Conservation (phyloP, 2,113 vertebrate species). For the Corythoichthys intestinalis region DNA sequence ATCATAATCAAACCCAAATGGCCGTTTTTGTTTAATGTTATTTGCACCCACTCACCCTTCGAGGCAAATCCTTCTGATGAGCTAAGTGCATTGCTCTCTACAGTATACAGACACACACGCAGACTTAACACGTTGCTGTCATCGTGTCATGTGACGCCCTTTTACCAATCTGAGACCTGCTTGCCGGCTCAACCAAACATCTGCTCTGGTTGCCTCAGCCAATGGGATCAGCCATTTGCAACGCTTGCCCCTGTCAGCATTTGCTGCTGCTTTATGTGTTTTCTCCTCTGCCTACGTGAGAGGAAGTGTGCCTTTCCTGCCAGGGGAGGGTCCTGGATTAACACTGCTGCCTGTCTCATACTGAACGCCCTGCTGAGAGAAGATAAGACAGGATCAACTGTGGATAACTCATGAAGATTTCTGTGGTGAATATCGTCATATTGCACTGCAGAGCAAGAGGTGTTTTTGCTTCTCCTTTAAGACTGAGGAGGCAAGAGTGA, state of each 20-base stretch:
- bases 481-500: constrained; percentile 7
- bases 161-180: constrained; percentile 50
- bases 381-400: constrained; percentile 35
- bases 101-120: constrained; percentile 7
- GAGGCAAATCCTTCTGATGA: constrained; percentile 48
- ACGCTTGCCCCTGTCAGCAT: constrained; percentile 27
- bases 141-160: constrained; percentile 57
- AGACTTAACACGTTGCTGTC: constrained; percentile 29
- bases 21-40: constrained; percentile 15
- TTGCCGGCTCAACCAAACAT: constrained; percentile 57
- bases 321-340: constrained; percentile 69
- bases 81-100: constrained; percentile 38
- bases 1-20: background rate
- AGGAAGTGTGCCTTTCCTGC: constrained; percentile 74
- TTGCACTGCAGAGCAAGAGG: constrained; percentile 16
- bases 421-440: constrained; percentile 22
- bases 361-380: constrained; percentile 46
- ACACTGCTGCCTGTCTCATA: constrained; percentile 44
- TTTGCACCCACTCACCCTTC: constrained; percentile 16
- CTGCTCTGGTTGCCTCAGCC: constrained; percentile 51
- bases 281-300: constrained; percentile 51
- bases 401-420: constrained; percentile 22
- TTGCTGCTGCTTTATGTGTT: constrained; percentile 49
- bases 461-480: constrained; percentile 30
- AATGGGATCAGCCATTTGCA: constrained; percentile 51